Base-by-base conservation (phyloP, 2,797 vertebrate genomes). In the Macroramphosus scolopax region DNA sequence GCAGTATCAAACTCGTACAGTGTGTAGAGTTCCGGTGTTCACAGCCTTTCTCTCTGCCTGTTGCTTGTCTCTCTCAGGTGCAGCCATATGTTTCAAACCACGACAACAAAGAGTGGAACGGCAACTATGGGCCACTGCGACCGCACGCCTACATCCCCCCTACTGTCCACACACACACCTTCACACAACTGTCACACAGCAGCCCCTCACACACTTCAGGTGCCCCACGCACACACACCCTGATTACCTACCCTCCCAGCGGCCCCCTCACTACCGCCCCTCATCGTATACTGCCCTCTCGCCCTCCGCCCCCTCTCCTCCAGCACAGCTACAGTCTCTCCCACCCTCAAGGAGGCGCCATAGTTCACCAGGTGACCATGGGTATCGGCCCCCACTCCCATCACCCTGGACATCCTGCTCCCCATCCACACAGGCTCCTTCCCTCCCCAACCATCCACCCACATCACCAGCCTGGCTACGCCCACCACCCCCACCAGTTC, bases 351-450 rank as follows among this genome's bases (percentile, higher is more conserved):
- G 81, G 58, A 12, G 68, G 89, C 47, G 76, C 90, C 33, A 75
- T 97, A 68, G 86, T 97, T 47, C 94, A 93, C 87, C 94, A 95
- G 52, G 87, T 98, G 61, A 93, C 95, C 0, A 84, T 98, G 51
- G 94, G 96, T 85, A 92, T 98, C 82, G 88, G 93, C 72, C 25
- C 78, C 33, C 81, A 93, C 67, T 77, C 74, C 40, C 83, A 72
- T 38, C 93, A 92, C 76, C 77, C 71, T 6, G 80, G 69, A 26
- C 77, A 78, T 40, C 77, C 74, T 0, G 43, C 57, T 22, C 63
- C 74, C 8, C 76, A 61, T 38, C 59, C 75, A 1, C 83, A 92
- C 84, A 58, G 93, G 35, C 89, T 95, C 32, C 88, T 95, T 38
- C 92, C 93, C 46, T 95, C 94, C 44, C 93, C 94, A 0, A 92